These are phyloP conservation scores for Xyliphius kryptos DNA, from an alignment of 2,113 vertebrate species.

Conservation along the genomic window DNA sequence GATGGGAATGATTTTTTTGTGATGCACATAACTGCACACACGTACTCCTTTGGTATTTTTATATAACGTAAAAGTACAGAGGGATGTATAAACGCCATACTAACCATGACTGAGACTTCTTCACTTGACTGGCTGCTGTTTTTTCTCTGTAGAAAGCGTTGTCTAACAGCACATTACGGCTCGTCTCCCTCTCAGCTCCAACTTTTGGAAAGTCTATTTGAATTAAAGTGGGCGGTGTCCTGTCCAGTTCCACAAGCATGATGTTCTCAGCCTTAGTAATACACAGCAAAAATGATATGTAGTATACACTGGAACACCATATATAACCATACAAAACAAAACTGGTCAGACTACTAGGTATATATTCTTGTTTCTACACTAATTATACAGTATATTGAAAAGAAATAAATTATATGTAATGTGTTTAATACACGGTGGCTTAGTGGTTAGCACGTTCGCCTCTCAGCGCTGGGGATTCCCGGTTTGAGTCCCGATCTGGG, in stretches of 20 bases:
- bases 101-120: conserved; percentile 89
- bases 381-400: too few species aligned
- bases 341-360: not conserved
- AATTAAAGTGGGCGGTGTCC: conserved; percentile 77
- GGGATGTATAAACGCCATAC: conserved; percentile 36
- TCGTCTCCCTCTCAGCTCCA: conserved; percentile 63
- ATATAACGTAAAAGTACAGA: not conserved
- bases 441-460: too few species aligned
- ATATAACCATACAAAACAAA: not conserved
- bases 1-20: too few species aligned
- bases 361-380: not conserved
- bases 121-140: conserved; percentile 63
- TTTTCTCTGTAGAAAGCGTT: conserved; percentile 71
- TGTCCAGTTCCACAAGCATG: conserved; percentile 89
- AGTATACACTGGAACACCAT: not conserved
- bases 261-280: conserved; percentile 85
- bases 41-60: too few species aligned
- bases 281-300: not conserved
- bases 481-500: too few species aligned
- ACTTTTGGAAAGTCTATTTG: conserved; percentile 70
- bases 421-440: too few species aligned
- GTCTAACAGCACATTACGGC: conserved; percentile 72
- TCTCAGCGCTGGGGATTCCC: too few species aligned
- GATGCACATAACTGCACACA: too few species aligned
- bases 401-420: too few species aligned